Evolutionary conservation across 2,888 invertebrate genomes (phyloP), one percentile per base, ranked within the genome.

Genomic region (Taenaris catops): DNA sequence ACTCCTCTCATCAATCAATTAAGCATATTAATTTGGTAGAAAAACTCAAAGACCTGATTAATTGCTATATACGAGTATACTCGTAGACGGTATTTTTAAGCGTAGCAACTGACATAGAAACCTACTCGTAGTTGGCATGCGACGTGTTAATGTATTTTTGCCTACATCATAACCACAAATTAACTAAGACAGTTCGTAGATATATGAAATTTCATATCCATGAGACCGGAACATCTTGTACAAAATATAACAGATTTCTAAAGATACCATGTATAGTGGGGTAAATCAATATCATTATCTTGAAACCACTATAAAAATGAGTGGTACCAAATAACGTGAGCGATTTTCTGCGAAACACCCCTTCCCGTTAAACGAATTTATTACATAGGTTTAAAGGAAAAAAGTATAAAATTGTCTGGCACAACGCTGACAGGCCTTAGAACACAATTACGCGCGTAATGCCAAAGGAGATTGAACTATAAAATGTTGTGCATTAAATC

Each of bases 271-370:
- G 59, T 64, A 64, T 53, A 63, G 63, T 63, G 69, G n/a, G n/a
- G 74, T 75, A 73, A 84, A 80, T 79, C 84, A 84, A 84, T 83
- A 81, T 71, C 71, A 84, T 84, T 81, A 84, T 75, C 78, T 78
- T 68, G 64, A 74, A 81, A 79, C 79, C 78, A 79, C 79, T 69
- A 75, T 74, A 81, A 83, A 79, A 83, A 74, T 75, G 71, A 78
- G 66, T 66, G 59, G 72, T 73, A 63, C 65, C 60, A 55, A 67
- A 65, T 65, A 62, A 60, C 63, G 34, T 46, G 41, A 45, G 50
- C 53, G 55, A 52, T 62, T 68, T 73, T 71, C 71, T 71, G 70
- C 69, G 63, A 74, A 47, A 52, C 46, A 23, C 26, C 18, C 28
- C 8, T n/a, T n/a, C n/a, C n/a, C n/a, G n/a, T n/a, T n/a, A n/a